Percentiles rank a stretch among this genome's conserved stretches.
phyloP scores from a whole-genome alignment of 30 jellyfish, hydroid and myxozoan species.

The Pseudorhiza aurosa region DNA sequence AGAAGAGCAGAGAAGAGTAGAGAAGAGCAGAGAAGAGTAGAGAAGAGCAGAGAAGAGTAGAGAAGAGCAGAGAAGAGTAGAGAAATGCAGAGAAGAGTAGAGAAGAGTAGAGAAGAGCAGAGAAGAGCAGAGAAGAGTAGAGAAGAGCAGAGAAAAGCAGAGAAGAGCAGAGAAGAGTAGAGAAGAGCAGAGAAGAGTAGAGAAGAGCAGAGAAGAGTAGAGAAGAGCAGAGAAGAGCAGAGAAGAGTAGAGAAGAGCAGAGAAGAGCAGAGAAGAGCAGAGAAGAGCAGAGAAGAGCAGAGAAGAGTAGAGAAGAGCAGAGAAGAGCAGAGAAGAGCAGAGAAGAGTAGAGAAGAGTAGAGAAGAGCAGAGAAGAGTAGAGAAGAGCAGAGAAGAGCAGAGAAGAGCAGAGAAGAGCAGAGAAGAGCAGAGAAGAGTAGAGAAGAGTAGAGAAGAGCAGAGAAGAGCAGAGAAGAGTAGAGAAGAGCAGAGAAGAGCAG shows the following conservation, averaged over 20 bases:
- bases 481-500: neutral
- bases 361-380: neutral
- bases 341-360: neutral
- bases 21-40: neutral
- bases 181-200: neutral
- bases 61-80: constrained; percentile 3
- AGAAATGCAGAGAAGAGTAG: neutral
- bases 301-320: neutral
- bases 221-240: neutral
- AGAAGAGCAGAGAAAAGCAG: neutral
- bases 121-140: neutral
- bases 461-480: neutral
- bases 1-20: neutral
- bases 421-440: neutral
- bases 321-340: neutral
- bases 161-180: too few relatives aligned
- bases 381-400: neutral
- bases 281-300: neutral
- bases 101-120: neutral
- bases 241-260: neutral
- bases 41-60: neutral
- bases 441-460: neutral
- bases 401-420: neutral
- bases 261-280: neutral
- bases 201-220: neutral